Base-by-base conservation (phyloP, 2,888 invertebrate genomes). In the Scaptomyza polygonia region DNA sequence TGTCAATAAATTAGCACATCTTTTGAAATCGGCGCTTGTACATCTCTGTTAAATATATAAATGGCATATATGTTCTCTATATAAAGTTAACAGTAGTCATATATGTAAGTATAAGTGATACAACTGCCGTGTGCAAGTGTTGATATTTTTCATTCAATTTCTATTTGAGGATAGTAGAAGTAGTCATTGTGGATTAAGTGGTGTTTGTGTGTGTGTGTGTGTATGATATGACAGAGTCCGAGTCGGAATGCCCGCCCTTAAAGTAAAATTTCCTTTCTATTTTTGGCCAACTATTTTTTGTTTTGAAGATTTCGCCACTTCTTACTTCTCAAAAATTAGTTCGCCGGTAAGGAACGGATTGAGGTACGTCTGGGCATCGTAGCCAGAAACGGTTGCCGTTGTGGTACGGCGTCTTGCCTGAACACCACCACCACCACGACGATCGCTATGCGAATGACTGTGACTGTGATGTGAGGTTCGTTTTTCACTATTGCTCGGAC, bases 311-410 rank as follows among this genome's bases (percentile, higher is more conserved):
- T 6, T 21, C n/a, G 47, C 21, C 11, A 2, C 25, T 6, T 14
- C 61, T 88, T 89, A 90, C 79, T 90, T 90, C 59, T 90, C 90
- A 58, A 90, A 90, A 72, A 90, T 90, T 12, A 90, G 83, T 68
- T 90, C 90, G 47, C 90, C 89, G 61, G 89, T 90, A 32, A 90
- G 78, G 56, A 90, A 89, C 1, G 90, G 90, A 85, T 90, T 90
- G 70, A 90, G 79, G 53, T 90, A 90, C 30, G 88, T 88, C 63
- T 85, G 89, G 36, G 86, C 77, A 63, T 90, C 89, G 52, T 90
- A 90, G 40, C 87, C 85, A 47, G 86, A 83, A 0, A 86, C 83
- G n/a, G 83, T 81, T 49, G 87, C 82, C 0, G 88, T 78, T 29
- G 87, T 84, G 47, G 86, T 80, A 16, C 89, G 81, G 34, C 87